A percentile compares a stretch with the other conserved stretches of the same genome.
These are phyloP conservation scores for Oreochromis mossambicus DNA, from an alignment of 2,797 vertebrate genomes.

Conservation along the genomic window DNA sequence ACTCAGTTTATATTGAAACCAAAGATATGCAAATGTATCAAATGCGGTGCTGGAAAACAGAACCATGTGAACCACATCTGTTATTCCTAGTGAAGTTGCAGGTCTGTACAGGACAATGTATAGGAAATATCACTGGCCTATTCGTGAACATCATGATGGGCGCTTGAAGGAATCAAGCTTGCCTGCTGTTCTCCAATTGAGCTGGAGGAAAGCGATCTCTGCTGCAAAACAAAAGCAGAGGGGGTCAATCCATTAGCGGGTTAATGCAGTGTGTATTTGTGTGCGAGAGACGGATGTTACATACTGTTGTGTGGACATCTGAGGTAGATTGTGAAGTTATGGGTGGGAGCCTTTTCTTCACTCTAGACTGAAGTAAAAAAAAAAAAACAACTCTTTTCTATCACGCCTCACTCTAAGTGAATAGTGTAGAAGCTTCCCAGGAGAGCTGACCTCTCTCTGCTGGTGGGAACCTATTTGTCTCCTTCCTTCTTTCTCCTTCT, in stretches of 20 bases:
- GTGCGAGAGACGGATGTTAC: slow-evolving; percentile 12
- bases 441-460: slow-evolving; percentile 66
- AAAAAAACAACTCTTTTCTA: slow-evolving; percentile 29
- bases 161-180: slow-evolving; percentile 38
- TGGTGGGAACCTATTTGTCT: slow-evolving; percentile 69
- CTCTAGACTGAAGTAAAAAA: slow-evolving; percentile 9
- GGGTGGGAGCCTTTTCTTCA: slow-evolving; percentile 59
- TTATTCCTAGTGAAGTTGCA: neutral
- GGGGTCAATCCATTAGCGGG: slow-evolving; percentile 57
- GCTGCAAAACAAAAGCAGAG: slow-evolving; percentile 49
- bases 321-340: slow-evolving; percentile 42
- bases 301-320: slow-evolving; percentile 25
- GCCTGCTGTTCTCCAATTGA: slow-evolving; percentile 52
- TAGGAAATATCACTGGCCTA: slow-evolving; percentile 23
- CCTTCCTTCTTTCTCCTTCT: slow-evolving; percentile 30
- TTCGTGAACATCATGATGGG: slow-evolving; percentile 26
- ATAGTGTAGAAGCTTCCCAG: slow-evolving; percentile 46
- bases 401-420: slow-evolving; percentile 48
- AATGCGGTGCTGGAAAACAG: neutral
- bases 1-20: neutral
- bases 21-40: neutral
- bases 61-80: slow-evolving; percentile 32
- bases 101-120: slow-evolving; percentile 20
- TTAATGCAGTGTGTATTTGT: slow-evolving; percentile 42
- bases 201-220: slow-evolving; percentile 54